A percentile compares a stretch with the other conserved stretches of the same genome.
phyloP scores from a whole-genome alignment of 2,888 invertebrate genomes.

The Arenicola marina region DNA sequence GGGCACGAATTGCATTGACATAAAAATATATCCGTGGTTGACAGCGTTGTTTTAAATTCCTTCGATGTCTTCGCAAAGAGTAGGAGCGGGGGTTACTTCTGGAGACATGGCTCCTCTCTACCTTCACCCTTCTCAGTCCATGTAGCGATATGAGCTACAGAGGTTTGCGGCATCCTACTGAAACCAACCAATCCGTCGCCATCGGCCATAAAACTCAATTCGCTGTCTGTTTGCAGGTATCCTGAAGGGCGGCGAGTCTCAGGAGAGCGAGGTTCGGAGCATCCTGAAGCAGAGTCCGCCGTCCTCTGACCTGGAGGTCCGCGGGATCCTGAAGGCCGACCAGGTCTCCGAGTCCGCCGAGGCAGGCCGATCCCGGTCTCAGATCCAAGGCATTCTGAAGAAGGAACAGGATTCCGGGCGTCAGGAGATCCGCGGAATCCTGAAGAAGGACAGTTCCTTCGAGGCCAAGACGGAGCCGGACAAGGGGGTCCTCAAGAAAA shows the following conservation, averaged over 20 bases:
- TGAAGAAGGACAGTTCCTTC: conserved; percentile 13
- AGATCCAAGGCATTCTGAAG: neutral
- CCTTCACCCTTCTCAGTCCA: no score
- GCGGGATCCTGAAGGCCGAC: conserved; percentile 2
- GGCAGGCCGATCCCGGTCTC: neutral
- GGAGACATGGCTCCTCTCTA: no score
- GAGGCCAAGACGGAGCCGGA: conserved; percentile 3
- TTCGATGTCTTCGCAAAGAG: no score
- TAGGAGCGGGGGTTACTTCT: no score
- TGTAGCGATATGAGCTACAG: no score
- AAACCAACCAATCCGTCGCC: no score
- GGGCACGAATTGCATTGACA: no score
- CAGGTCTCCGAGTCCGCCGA: neutral
- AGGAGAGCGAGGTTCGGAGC: neutral
- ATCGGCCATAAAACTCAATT: neutral
- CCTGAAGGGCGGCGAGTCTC: neutral
- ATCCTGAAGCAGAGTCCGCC: conserved; percentile 5
- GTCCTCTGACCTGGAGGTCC: neutral
- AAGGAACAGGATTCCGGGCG: neutral
- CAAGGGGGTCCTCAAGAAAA: conserved; percentile 8
- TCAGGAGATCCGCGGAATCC: conserved; percentile 8
- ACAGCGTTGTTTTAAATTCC: no score
- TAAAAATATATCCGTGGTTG: no score
- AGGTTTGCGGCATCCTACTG: no score
- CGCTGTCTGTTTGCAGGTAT: neutral